Percentiles rank a stretch among this genome's conserved stretches.
Conservation (phyloP, 2,888 invertebrate genomes). For the Nebria brevicollis region DNA sequence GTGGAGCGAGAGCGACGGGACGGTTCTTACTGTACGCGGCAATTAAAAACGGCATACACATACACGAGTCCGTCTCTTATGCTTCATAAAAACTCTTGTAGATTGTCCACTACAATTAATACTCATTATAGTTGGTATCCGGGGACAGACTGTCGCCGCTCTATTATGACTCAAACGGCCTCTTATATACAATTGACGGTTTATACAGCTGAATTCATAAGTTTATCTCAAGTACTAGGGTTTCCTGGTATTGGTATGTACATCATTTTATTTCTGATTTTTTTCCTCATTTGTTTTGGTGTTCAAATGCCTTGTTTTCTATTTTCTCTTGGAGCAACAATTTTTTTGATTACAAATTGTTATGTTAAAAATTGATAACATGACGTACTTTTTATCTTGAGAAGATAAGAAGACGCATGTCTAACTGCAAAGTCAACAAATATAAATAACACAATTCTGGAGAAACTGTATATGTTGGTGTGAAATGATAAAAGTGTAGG, state of each 20-base stretch:
- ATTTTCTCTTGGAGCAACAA: neutral
- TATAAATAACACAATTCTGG: neutral
- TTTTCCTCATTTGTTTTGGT: neutral
- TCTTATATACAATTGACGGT: neutral
- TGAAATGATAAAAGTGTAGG: neutral
- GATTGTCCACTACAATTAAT: neutral
- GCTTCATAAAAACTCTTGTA: neutral
- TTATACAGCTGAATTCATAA: neutral
- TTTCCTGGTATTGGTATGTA: no score
- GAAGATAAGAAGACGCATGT: neutral
- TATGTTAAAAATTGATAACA: neutral
- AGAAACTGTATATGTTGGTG: neutral
- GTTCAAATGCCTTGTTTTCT: neutral
- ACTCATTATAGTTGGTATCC: slow-evolving; percentile 1
- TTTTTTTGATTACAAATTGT: neutral
- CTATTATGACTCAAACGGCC: neutral
- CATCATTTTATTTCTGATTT: no score
- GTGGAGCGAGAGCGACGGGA: neutral
- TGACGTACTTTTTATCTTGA: neutral
- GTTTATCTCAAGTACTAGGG: neutral
- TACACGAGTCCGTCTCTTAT: slow-evolving; percentile 6
- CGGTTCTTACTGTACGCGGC: neutral
- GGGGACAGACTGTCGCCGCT: neutral
- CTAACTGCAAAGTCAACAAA: neutral
- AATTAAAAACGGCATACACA: slow-evolving; percentile 14